Conservation (phyloP, 2,797 vertebrate species). For the Acipenser transmontanus region DNA sequence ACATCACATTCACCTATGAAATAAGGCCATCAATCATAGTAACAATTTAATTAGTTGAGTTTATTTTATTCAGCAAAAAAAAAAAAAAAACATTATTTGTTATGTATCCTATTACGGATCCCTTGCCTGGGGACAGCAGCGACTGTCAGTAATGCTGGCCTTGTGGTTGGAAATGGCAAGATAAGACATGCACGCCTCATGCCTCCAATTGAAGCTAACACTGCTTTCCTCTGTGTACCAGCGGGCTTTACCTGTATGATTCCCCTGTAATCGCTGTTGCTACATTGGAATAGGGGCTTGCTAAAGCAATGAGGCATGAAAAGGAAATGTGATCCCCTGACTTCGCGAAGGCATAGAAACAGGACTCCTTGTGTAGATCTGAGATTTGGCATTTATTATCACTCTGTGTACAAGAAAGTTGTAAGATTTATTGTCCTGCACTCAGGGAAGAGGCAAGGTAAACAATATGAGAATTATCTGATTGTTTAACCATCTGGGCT, state of each 20-base stretch:
- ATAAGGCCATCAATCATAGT: constrained; percentile 91
- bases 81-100: constrained; percentile 62
- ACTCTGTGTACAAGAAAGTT: constrained; percentile 19
- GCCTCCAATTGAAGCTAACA: constrained; percentile 37
- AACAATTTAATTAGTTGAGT: constrained; percentile 94
- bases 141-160: constrained; percentile 52
- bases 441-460: constrained; percentile 38
- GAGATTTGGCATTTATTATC: constrained; percentile 38
- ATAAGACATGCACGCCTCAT: constrained; percentile 56
- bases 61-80: constrained; percentile 85
- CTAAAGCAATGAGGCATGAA: constrained; percentile 54
- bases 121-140: constrained; percentile 62
- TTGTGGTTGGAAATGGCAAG: constrained; percentile 51
- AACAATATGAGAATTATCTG: constrained; percentile 40
- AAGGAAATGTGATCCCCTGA: constrained; percentile 74
- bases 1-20: constrained; percentile 65
- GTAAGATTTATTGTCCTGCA: constrained; percentile 39
- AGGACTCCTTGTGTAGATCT: constrained; percentile 42
- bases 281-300: constrained; percentile 58
- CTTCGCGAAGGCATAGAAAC: constrained; percentile 63
- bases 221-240: background rate
- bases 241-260: constrained; percentile 60
- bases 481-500: constrained; percentile 72
- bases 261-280: constrained; percentile 60
- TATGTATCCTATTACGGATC: constrained; percentile 72